Percentiles rank a stretch among this genome's conserved stretches.
phyloP scores from a whole-genome alignment of 2,113 vertebrate genomes.

The Oreochromis tanganicae region DNA sequence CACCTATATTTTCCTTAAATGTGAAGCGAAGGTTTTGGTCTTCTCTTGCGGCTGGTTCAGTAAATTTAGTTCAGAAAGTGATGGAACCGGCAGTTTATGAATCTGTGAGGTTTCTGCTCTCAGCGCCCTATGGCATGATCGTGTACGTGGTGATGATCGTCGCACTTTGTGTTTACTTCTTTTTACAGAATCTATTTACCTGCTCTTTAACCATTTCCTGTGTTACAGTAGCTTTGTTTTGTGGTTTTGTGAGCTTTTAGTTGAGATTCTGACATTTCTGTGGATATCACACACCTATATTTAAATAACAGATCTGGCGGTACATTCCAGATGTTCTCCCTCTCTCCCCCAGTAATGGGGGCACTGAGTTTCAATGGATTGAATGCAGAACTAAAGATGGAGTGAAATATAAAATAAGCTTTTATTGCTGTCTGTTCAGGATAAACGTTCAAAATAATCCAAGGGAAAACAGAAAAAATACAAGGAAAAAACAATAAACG shows the following conservation, averaged over 20 bases:
- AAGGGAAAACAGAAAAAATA: accelerated
- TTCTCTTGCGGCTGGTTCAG: accelerated
- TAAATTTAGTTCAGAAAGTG: neutral
- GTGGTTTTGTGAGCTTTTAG: accelerated
- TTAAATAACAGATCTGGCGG: neutral
- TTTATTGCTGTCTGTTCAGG: neutral
- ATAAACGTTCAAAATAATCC: neutral
- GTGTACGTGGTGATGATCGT: neutral
- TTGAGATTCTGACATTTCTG: neutral
- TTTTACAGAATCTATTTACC: neutral
- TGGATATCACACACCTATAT: neutral
- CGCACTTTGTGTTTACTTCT: neutral
- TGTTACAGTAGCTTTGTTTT: neutral
- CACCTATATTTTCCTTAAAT: neutral
- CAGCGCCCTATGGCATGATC: neutral
- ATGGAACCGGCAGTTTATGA: neutral
- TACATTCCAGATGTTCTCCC: neutral
- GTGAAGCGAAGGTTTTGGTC: accelerated
- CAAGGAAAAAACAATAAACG: neutral
- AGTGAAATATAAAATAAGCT: neutral
- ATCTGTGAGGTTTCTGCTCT: neutral
- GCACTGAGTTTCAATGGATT: accelerated
- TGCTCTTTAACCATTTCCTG: neutral
- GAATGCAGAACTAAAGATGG: neutral
- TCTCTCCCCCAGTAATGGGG: neutral